Conservation (phyloP, 2,113 vertebrate genomes). For the Numida meleagris region DNA sequence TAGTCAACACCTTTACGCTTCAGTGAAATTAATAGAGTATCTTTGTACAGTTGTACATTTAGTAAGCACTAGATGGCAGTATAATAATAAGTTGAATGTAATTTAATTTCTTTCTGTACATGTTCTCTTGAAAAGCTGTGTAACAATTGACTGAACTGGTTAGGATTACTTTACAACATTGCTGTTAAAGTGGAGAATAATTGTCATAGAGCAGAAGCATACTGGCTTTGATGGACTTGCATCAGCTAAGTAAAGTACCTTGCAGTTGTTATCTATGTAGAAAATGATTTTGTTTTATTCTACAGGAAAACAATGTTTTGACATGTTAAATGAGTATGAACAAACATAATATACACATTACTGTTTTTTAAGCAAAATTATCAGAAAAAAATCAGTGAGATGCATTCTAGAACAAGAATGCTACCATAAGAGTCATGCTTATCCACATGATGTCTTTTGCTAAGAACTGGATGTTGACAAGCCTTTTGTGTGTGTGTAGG, state of each 20-base stretch:
- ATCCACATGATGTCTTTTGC: neutral
- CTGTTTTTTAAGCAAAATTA: neutral
- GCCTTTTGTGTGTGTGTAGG: fast-evolving
- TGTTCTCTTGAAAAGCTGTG: neutral
- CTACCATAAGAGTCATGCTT: neutral
- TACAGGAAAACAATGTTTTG: neutral
- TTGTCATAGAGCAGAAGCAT: neutral
- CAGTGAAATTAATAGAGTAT: neutral
- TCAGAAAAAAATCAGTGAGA: neutral
- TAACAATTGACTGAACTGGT: neutral
- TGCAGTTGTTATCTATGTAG: neutral
- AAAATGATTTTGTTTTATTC: neutral
- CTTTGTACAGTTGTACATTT: neutral
- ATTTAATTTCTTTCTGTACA: neutral
- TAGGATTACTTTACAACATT: neutral
- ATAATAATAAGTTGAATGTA: neutral
- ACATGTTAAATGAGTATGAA: neutral
- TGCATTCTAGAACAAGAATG: neutral
- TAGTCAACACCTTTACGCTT: neutral
- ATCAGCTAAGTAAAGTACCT: neutral
- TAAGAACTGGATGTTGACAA: neutral
- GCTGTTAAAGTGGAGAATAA: neutral
- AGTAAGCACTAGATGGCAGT: conserved; percentile 50
- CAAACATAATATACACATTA: neutral
- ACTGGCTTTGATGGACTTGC: neutral